Conservation (phyloP, 2,888 invertebrate genomes). For the Biston betularia region DNA sequence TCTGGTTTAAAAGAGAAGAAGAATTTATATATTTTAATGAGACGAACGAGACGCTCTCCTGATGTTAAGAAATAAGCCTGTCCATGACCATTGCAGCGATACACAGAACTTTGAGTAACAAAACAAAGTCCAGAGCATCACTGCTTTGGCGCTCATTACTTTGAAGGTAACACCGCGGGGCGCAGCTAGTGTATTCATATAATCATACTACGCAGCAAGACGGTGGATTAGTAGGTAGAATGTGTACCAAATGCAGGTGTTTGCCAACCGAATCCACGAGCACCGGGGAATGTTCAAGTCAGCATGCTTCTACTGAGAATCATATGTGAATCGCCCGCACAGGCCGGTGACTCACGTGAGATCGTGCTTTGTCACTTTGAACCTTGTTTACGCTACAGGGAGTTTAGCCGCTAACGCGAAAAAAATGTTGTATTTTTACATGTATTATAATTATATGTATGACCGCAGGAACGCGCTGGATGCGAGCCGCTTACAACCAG, state of each 20-base stretch:
- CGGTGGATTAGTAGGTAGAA: slow-evolving; percentile 9
- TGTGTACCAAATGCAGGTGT: slow-evolving; percentile 62
- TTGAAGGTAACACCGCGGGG: no score
- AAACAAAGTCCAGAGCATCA: no score
- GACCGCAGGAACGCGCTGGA: no score
- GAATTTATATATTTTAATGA: no score
- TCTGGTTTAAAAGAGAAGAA: no score
- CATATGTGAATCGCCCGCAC: slow-evolving; percentile 64
- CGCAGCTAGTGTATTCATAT: not conserved
- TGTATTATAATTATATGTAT: no score
- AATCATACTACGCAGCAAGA: not conserved
- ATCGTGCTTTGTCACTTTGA: slow-evolving; percentile 54
- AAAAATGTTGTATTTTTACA: not conserved
- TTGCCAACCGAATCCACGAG: slow-evolving; percentile 66
- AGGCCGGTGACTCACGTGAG: slow-evolving; percentile 60
- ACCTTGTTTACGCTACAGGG: not conserved
- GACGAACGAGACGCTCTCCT: no score
- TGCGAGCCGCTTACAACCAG: no score
- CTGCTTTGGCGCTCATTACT: no score
- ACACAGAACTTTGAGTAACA: no score
- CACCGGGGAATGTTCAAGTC: slow-evolving; percentile 69
- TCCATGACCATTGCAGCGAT: no score
- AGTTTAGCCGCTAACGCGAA: not conserved
- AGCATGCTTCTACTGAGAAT: slow-evolving; percentile 70
- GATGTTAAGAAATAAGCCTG: no score